phyloP scores from a whole-genome alignment of 1,140 invertebrate genomes.

The Samia ricini region DNA sequence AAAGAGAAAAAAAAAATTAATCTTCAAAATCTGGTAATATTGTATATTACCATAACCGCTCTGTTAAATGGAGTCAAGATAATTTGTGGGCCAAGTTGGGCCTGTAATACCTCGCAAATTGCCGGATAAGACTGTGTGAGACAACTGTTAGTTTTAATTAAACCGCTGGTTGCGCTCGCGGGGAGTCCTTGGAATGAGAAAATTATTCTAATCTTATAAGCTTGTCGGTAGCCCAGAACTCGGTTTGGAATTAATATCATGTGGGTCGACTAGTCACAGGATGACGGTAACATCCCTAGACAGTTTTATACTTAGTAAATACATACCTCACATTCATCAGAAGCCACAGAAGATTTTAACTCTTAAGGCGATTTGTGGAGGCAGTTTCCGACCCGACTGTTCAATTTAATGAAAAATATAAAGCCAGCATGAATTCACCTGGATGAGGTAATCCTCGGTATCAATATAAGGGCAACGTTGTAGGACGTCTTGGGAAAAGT shows the following conservation, averaged over 20 bases:
- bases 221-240: constrained; percentile 61
- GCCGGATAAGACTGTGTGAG: constrained; percentile 75
- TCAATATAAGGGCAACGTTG: constrained; percentile 57
- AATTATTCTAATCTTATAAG: constrained; percentile 77
- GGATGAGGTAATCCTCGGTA: constrained; percentile 61
- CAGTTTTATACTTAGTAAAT: constrained; percentile 10
- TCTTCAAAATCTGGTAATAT: constrained; percentile 62
- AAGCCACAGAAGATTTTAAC: constrained; percentile 15
- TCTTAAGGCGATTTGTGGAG: constrained; percentile 38
- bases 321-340: neutral
- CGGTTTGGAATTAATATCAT: constrained; percentile 62
- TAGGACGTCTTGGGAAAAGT: constrained; percentile 56
- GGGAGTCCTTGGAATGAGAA: constrained; percentile 67
- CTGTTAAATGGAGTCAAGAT: constrained; percentile 73
- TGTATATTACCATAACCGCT: constrained; percentile 75
- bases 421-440: constrained; percentile 45
- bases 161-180: constrained; percentile 69
- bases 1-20: constrained; percentile 64
- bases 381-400: constrained; percentile 25
- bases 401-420: constrained; percentile 65
- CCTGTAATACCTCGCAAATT: constrained; percentile 76
- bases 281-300: constrained; percentile 27
- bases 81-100: constrained; percentile 74
- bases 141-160: constrained; percentile 78
- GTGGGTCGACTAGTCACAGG: constrained; percentile 33